Conservation (phyloP, 1,140 invertebrate species). For the Saccostrea echinata region DNA sequence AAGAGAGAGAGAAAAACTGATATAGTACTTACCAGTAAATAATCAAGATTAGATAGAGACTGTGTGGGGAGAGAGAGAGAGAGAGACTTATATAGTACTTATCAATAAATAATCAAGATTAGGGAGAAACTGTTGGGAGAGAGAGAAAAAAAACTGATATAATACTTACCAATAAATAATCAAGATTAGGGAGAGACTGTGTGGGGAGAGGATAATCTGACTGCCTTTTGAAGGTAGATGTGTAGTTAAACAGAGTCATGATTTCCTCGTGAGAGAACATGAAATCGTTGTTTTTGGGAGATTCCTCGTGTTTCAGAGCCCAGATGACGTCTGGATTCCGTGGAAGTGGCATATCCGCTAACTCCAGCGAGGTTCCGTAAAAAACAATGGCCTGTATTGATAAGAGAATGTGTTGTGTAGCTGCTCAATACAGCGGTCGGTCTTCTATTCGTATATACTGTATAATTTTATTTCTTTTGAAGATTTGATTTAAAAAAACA, state of each 20-base stretch:
- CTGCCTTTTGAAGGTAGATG: slow-evolving; percentile 88
- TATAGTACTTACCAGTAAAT: too few species aligned
- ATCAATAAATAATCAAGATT: too few species aligned
- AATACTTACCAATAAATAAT: slow-evolving; percentile 73
- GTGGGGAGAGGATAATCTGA: slow-evolving; percentile 89
- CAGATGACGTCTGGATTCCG: slow-evolving; percentile 83
- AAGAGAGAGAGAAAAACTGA: too few species aligned
- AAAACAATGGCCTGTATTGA: slow-evolving; percentile 83
- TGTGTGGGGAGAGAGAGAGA: too few species aligned
- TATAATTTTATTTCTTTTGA: too few species aligned
- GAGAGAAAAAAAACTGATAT: slow-evolving; percentile 73
- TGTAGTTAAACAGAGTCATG: slow-evolving; percentile 87
- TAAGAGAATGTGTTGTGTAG: not conserved
- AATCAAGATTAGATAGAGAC: too few species aligned
- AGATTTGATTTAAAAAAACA: too few species aligned
- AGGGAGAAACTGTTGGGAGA: slow-evolving; percentile 78
- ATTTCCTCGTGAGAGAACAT: slow-evolving; percentile 83
- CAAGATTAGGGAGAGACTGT: slow-evolving; percentile 84
- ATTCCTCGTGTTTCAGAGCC: slow-evolving; percentile 92
- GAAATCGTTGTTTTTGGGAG: slow-evolving; percentile 88
- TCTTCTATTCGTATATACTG: too few species aligned
- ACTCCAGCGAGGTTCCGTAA: slow-evolving; percentile 86
- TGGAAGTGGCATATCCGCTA: slow-evolving; percentile 86
- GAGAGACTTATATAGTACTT: too few species aligned
- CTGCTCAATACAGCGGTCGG: too few species aligned